These are phyloP conservation scores for Colletes latitarsis DNA, from an alignment of 1,140 invertebrate species.

Conservation along the genomic window DNA sequence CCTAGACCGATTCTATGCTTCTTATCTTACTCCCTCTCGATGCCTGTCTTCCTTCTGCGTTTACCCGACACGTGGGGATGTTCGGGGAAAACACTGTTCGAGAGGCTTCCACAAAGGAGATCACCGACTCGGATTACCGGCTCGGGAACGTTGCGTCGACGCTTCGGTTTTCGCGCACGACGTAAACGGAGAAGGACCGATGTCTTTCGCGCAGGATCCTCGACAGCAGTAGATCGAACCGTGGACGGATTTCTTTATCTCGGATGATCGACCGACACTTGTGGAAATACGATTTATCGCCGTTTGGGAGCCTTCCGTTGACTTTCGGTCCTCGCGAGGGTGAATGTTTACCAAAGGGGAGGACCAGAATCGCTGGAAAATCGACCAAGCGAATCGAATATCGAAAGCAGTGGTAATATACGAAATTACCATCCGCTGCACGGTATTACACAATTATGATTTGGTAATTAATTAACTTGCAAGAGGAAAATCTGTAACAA, in stretches of 20 bases:
- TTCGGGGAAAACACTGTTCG: conserved; percentile 17
- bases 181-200: neutral
- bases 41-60: neutral
- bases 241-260: neutral
- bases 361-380: no score
- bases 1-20: conserved; percentile 54
- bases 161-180: no score
- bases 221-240: neutral
- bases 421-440: no score
- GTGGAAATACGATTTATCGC: no score
- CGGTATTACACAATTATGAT: no score
- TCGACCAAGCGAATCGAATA: no score
- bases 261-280: neutral
- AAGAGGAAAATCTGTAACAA: no score
- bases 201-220: neutral
- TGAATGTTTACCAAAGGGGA: no score
- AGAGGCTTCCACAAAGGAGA: conserved; percentile 14
- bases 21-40: conserved; percentile 29
- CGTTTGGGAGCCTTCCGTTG: no score
- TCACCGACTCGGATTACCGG: conserved; percentile 21
- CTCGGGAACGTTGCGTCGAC: neutral
- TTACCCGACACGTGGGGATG: neutral
- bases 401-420: no score
- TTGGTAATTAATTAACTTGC: no score
- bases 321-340: no score